A percentile compares a stretch with the other conserved stretches of the same genome.
Evolutionary conservation across 2,888 invertebrate species (phyloP).

Genomic region (Chaetogeoica ovagalla): DNA sequence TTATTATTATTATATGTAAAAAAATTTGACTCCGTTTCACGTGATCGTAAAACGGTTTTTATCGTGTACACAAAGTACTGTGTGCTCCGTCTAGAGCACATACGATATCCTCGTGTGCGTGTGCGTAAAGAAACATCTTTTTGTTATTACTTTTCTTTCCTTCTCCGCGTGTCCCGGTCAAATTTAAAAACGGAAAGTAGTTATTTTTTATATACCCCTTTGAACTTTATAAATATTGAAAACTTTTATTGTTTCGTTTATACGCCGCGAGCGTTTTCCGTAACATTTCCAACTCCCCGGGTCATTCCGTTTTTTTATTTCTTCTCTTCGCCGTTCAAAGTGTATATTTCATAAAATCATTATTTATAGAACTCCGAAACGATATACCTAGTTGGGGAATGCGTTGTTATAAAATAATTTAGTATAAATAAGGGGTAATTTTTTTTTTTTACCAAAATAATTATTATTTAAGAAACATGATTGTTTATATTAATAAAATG

Average conservation of each 20-base stretch:
- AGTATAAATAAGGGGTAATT: too few species aligned
- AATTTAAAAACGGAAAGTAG: slow-evolving; percentile 10
- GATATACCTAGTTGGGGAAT: too few species aligned
- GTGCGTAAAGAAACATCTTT: not conserved
- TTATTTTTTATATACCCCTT: slow-evolving; percentile 13
- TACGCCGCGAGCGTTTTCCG: too few species aligned
- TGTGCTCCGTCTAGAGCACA: not conserved
- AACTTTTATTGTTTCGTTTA: not conserved
- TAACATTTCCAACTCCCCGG: not conserved
- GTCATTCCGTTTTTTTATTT: not conserved
- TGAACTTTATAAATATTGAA: slow-evolving; percentile 5
- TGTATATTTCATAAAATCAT: too few species aligned
- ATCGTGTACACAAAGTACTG: not conserved
- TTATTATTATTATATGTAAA: too few species aligned
- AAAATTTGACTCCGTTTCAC: not conserved
- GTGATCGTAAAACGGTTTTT: slow-evolving; percentile 5
- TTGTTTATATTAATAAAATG: too few species aligned
- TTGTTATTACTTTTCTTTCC: slow-evolving; percentile 4
- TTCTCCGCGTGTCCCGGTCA: not conserved
- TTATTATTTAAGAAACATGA: too few species aligned
- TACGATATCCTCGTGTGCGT: too few species aligned
- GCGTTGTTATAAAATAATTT: too few species aligned
- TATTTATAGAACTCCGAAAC: too few species aligned
- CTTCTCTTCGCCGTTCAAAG: too few species aligned
- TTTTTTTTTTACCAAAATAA: too few species aligned